A percentile compares a stretch with the other conserved stretches of the same genome.
phyloP scores from a whole-genome alignment of 2,888 invertebrate species.

The Dugesia japonica region DNA sequence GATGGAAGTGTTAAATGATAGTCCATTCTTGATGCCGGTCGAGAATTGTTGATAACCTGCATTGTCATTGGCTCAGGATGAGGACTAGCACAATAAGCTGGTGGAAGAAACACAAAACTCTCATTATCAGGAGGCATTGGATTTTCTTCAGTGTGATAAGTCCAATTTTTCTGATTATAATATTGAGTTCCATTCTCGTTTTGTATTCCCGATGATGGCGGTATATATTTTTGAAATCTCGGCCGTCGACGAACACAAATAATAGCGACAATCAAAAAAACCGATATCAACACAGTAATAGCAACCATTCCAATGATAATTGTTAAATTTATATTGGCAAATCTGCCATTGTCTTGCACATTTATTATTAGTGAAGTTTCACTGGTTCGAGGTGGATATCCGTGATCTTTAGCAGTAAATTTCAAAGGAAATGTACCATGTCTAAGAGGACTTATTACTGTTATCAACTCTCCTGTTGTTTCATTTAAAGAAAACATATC shows the following conservation, averaged over 20 bases:
- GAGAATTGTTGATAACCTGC: not conserved
- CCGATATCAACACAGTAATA: slow-evolving; percentile 23
- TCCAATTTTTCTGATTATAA: not conserved
- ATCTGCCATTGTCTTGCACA: slow-evolving; percentile 17
- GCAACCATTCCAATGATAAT: slow-evolving; percentile 26
- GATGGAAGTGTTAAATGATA: not conserved
- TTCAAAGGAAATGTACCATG: not conserved
- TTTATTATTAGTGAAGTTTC: not conserved
- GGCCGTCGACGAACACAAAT: slow-evolving; percentile 26
- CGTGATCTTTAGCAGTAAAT: slow-evolving; percentile 8
- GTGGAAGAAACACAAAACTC: not conserved
- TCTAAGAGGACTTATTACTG: not conserved
- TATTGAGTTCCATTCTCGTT: not conserved
- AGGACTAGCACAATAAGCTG: not conserved
- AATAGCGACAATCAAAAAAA: slow-evolving; percentile 29
- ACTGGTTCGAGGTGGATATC: not conserved
- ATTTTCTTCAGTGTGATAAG: not conserved
- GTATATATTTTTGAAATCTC: not conserved
- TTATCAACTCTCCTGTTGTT: slow-evolving; percentile 23
- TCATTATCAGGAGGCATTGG: not conserved
- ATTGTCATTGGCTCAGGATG: not conserved
- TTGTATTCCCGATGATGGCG: not conserved
- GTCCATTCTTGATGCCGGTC: slow-evolving; percentile 1
- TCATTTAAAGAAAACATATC: slow-evolving; percentile 9
- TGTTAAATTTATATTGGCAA: slow-evolving; percentile 23